A percentile compares a stretch with the other conserved stretches of the same genome.
Conservation (phyloP, 37 sponge, comb jelly and placozoan species). For the Tethya wilhelma region DNA sequence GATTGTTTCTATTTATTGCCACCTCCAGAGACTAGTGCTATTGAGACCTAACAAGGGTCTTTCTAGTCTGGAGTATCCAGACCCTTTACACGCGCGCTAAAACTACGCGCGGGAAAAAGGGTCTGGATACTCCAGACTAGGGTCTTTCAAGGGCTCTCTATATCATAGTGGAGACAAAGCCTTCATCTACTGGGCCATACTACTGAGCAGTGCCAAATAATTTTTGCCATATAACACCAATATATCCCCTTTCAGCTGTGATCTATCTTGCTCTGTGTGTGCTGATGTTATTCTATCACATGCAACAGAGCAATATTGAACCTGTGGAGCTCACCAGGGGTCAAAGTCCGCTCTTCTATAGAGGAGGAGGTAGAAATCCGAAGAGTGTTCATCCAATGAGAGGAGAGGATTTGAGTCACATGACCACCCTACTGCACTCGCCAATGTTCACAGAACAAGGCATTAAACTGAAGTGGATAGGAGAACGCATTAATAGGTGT, state of each 20-base stretch:
- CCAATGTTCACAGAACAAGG: slow-evolving; percentile 61
- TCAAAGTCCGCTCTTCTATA: neutral
- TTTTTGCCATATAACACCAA: too few species aligned
- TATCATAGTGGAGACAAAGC: too few species aligned
- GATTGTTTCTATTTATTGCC: too few species aligned
- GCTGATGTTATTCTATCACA: slow-evolving; percentile 8
- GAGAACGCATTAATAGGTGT: slow-evolving; percentile 66
- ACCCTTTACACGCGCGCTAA: too few species aligned
- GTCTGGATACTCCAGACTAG: too few species aligned
- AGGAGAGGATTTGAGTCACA: slow-evolving; percentile 17
- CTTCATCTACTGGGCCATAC: too few species aligned
- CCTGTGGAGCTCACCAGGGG: neutral
- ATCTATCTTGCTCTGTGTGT: slow-evolving; percentile 10
- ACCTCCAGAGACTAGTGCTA: too few species aligned
- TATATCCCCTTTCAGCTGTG: slow-evolving; percentile 6
- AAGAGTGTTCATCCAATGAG: neutral
- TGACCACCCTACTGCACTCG: slow-evolving; percentile 41
- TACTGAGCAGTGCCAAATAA: too few species aligned
- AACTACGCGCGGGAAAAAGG: too few species aligned
- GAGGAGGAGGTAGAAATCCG: neutral
- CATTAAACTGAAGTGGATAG: slow-evolving; percentile 70
- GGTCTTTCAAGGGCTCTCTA: too few species aligned
- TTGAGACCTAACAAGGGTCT: too few species aligned
- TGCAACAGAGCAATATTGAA: neutral
- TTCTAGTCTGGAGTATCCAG: too few species aligned